Conservation (phyloP, 2,113 vertebrate genomes). For the Psammodynastes pulverulentus region DNA sequence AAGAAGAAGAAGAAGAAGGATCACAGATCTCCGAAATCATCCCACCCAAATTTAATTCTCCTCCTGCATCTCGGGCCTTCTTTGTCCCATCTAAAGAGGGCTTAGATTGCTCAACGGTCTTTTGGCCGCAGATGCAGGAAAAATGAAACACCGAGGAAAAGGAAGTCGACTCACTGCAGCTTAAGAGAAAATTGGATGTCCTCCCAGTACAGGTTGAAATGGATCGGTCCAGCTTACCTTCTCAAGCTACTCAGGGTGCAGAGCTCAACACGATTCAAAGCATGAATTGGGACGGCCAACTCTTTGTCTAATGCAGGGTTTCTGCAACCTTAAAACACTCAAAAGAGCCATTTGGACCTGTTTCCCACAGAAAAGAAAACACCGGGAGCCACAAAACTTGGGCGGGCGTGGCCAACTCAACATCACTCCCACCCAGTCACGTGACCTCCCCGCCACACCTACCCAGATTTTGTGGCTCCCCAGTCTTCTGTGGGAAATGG, state of each 20-base stretch:
- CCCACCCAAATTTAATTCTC: background rate
- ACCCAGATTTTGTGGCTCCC: too few species aligned
- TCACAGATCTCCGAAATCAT: conserved; percentile 25
- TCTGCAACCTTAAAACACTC: too few species aligned
- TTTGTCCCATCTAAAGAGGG: background rate
- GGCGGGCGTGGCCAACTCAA: too few species aligned
- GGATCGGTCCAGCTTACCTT: background rate
- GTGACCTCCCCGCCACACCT: too few species aligned
- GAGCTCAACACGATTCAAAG: background rate
- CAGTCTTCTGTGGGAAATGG: too few species aligned
- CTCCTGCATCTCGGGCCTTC: background rate
- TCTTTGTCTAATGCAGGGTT: background rate
- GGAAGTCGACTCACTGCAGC: background rate
- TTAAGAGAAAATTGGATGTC: background rate
- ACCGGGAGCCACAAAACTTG: too few species aligned
- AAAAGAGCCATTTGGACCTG: too few species aligned
- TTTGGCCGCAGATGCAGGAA: background rate
- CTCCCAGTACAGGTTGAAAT: background rate
- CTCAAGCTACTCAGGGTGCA: background rate
- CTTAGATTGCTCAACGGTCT: background rate
- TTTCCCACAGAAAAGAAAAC: too few species aligned
- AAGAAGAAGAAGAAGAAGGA: background rate
- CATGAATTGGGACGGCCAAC: too few species aligned
- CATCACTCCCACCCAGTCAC: too few species aligned
- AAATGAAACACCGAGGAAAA: background rate